Base-by-base conservation (phyloP, 2,797 vertebrate genomes). In the Rhinatrema bivittatum region DNA sequence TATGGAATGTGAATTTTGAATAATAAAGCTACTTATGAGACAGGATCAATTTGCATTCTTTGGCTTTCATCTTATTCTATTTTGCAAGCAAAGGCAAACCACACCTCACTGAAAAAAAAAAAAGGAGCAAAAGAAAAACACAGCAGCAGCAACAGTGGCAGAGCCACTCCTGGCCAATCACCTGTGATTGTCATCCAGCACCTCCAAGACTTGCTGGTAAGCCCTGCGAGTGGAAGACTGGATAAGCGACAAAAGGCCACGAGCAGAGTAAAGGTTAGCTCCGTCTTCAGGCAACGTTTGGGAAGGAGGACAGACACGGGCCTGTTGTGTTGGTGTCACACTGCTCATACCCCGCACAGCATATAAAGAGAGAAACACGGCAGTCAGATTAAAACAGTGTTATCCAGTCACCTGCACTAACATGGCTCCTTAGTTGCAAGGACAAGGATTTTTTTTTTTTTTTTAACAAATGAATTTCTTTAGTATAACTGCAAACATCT, bases 181-280 rank as follows among this genome's bases (percentile, higher is more conserved):
- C 95, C 95, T 88, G 82, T 91, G 87, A 74, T 91, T 94, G 77
- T 99, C 95, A 80, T 99, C 94, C 89, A 99, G 85, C 84, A 94
- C 94, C 89, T 99, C 93, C 84, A 99, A 84, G 84, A 98, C 91
- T 82, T 99, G 94, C 85, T 93, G 93, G 87, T 97, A 99, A 86
- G 94, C 95, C 88, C 93, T 93, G 81, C 91, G 93, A 64, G 94
- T 96, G 62, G 90, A 96, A 76, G 91, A 90, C 87, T 97, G 94
- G 93, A 99, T 87, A 88, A 98, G 91, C 84, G 94, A 95, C 70
- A 99, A 85, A 87, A 99, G 89, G 67, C 94, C 87, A 49, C 88
- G 91, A 74, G 91, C 77, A 81, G 90, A 91, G 85, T 89, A 89
- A 75, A 90, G 78, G 78, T 82, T 89, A 87, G 78, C 75, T 65